Conservation (phyloP, 2,113 vertebrate species). For the Steatornis caripensis region DNA sequence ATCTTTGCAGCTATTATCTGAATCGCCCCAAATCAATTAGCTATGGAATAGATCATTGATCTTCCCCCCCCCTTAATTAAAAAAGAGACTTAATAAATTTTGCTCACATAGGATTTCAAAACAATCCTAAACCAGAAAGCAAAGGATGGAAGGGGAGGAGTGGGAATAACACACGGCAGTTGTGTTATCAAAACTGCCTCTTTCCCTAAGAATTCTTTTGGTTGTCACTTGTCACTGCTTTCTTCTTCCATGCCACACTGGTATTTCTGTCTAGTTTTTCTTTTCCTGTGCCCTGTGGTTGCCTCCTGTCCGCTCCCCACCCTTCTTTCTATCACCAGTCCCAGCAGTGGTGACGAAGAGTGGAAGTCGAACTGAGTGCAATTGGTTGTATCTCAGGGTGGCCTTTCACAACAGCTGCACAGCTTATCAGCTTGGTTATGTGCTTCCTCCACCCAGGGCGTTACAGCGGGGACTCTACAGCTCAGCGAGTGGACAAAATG, state of each 20-base stretch:
- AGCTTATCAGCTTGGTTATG: background rate
- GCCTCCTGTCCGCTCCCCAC: background rate
- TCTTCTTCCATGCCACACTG: background rate
- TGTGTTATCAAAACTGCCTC: background rate
- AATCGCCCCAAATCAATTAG: background rate
- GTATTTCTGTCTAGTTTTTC: background rate
- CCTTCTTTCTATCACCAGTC: background rate
- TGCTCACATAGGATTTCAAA: background rate
- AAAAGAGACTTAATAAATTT: background rate
- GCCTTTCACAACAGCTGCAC: background rate
- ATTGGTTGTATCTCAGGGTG: background rate
- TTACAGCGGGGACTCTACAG: background rate
- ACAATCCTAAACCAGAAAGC: background rate
- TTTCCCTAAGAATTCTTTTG: background rate
- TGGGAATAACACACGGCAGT: background rate
- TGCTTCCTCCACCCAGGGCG: background rate
- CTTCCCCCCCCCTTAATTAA: background rate
- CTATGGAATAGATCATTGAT: background rate
- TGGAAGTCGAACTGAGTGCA: background rate
- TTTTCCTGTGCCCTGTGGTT: background rate
- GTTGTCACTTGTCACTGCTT: background rate
- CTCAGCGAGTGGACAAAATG: background rate
- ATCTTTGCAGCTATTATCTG: background rate
- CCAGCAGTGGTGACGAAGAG: background rate
- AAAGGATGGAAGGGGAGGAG: background rate